phyloP scores from a whole-genome alignment of 2,888 invertebrate species.

The Diplazon laetatorius region DNA sequence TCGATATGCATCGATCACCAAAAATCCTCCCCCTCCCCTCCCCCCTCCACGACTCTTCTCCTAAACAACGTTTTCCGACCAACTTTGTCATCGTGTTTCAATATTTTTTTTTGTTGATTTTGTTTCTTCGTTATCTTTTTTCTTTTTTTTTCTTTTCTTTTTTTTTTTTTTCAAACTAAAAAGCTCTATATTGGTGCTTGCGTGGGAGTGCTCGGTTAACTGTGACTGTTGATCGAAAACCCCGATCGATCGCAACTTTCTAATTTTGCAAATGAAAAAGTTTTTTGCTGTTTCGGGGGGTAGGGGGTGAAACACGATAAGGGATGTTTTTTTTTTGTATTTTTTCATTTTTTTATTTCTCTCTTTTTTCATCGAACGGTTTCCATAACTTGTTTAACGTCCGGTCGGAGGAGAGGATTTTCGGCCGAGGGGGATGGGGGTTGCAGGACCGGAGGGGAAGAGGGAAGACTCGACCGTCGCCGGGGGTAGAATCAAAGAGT shows the following conservation, averaged over 20 bases:
- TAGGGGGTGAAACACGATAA: constrained; percentile 17
- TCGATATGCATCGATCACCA: constrained; percentile 39
- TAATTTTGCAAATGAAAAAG: constrained; percentile 60
- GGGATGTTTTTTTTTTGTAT: constrained; percentile 15
- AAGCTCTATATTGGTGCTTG: no score
- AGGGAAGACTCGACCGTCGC: constrained; percentile 33
- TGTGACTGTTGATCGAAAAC: no score
- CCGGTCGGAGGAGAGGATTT: neutral
- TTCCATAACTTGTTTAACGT: constrained; percentile 27
- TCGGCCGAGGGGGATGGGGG: neutral
- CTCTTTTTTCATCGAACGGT: no score
- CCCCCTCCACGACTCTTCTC: constrained; percentile 18
- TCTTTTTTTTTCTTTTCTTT: constrained; percentile 21
- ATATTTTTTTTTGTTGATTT: constrained; percentile 30
- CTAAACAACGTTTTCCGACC: constrained; percentile 43
- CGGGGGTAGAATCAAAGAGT: constrained; percentile 61
- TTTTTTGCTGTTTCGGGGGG: constrained; percentile 36
- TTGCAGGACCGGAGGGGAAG: neutral
- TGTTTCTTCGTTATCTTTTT: neutral
- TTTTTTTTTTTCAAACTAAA: constrained; percentile 20
- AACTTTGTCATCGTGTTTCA: constrained; percentile 20
- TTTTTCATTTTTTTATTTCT: no score
- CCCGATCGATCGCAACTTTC: constrained; percentile 46
- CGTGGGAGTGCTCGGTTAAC: no score
- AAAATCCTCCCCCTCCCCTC: constrained; percentile 14